Evolutionary conservation across 1,140 invertebrate genomes (phyloP).

Genomic region (Papilio polytes): DNA sequence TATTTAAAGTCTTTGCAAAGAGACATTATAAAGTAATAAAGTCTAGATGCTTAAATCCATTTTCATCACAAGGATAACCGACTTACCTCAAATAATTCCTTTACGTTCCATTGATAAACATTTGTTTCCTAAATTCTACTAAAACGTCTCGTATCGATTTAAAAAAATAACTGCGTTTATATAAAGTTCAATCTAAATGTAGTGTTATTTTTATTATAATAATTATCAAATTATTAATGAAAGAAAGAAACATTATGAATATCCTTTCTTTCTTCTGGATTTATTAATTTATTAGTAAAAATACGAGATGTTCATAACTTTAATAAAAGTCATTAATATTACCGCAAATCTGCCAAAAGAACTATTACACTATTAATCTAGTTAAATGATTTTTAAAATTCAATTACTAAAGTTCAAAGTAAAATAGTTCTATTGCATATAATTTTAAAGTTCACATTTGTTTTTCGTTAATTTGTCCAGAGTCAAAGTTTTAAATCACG

Average conservation of each 20-base stretch:
- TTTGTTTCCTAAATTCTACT: too few species aligned
- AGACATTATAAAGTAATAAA: not conserved
- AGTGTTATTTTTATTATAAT: too few species aligned
- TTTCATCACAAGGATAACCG: not conserved
- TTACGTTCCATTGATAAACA: too few species aligned
- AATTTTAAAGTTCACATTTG: conserved; percentile 19
- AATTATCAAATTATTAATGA: too few species aligned
- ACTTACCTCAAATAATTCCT: too few species aligned
- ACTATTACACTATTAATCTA: conserved; percentile 35
- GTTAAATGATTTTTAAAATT: conserved; percentile 34
- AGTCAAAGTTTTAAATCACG: conserved; percentile 46
- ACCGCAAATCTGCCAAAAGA: conserved; percentile 27
- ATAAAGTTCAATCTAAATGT: too few species aligned
- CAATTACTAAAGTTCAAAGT: not conserved
- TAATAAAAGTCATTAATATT: conserved; percentile 29
- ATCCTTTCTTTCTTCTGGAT: not conserved
- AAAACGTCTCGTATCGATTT: too few species aligned
- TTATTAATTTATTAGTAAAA: not conserved
- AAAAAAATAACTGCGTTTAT: too few species aligned
- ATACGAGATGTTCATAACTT: conserved; percentile 14
- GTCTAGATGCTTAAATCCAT: not conserved
- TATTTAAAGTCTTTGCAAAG: not conserved
- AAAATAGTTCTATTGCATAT: not conserved
- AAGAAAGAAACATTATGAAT: too few species aligned
- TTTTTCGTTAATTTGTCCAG: not conserved